Conservation (phyloP, 2,888 invertebrate species). For the Drosophila kanekoi region DNA sequence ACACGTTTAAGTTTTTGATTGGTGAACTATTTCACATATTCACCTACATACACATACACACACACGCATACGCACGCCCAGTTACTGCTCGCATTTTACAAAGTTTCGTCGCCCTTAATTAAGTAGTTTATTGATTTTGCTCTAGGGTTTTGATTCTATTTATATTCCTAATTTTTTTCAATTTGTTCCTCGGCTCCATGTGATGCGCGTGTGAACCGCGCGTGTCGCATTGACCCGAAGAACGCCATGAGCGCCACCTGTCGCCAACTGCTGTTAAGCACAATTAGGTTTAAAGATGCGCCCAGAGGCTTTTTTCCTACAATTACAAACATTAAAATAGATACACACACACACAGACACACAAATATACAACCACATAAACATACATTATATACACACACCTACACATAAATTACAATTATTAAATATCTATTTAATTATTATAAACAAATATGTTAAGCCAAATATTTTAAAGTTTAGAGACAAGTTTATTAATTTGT, state of each 20-base stretch:
- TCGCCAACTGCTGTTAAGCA: slow-evolving; percentile 70
- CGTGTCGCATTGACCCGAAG: slow-evolving; percentile 66
- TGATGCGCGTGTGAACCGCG: slow-evolving; percentile 16
- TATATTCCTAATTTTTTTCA: slow-evolving; percentile 30
- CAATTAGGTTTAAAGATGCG: slow-evolving; percentile 78
- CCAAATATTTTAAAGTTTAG: slow-evolving; percentile 72
- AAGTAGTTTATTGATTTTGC: slow-evolving; percentile 24
- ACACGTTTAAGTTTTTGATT: slow-evolving; percentile 66
- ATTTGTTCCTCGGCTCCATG: slow-evolving; percentile 69
- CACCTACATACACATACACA: neutral
- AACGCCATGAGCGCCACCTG: slow-evolving; percentile 55
- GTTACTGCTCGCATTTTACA: slow-evolving; percentile 61
- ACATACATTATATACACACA: slow-evolving; percentile 41
- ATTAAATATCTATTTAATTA: slow-evolving; percentile 68
- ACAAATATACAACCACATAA: slow-evolving; percentile 11
- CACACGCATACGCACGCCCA: slow-evolving; percentile 7
- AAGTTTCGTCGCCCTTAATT: slow-evolving; percentile 54
- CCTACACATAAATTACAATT: slow-evolving; percentile 53
- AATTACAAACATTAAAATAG: slow-evolving; percentile 49
- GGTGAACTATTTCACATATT: slow-evolving; percentile 39
- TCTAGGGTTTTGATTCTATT: slow-evolving; percentile 19
- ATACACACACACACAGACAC: slow-evolving; percentile 51
- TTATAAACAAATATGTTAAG: slow-evolving; percentile 73
- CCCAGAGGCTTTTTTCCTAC: slow-evolving; percentile 77
- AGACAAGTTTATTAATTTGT: slow-evolving; percentile 42